phyloP scores from a whole-genome alignment of 2,797 vertebrate species.

The Caiman crocodilus region DNA sequence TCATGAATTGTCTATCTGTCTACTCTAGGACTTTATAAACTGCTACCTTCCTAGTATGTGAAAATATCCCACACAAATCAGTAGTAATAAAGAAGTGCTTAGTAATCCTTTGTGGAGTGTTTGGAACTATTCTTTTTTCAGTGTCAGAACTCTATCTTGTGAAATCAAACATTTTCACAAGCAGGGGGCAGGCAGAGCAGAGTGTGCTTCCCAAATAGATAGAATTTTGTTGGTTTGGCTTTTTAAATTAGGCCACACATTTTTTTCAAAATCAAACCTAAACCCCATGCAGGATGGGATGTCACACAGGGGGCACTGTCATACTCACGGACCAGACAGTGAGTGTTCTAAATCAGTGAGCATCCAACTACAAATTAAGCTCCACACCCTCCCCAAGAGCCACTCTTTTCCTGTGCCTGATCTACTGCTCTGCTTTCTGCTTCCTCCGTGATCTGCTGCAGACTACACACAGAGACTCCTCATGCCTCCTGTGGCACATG shows the following conservation, averaged over 20 bases:
- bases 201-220: too few relatives aligned
- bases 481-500: too few relatives aligned
- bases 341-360: background rate
- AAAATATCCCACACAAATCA: background rate
- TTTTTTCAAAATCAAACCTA: background rate
- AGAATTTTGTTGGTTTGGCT: background rate
- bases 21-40: background rate
- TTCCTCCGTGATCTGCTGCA: too few relatives aligned
- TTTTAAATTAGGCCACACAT: background rate
- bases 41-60: background rate
- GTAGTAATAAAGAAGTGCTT: background rate
- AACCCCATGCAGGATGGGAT: background rate
- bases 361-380: too few relatives aligned
- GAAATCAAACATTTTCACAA: background rate
- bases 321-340: background rate
- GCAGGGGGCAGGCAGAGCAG: background rate
- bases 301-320: rapidly evolving
- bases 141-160: background rate
- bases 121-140: background rate
- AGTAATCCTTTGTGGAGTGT: background rate
- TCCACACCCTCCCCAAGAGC: too few relatives aligned
- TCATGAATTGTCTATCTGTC: background rate
- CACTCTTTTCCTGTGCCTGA: too few relatives aligned
- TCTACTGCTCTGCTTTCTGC: too few relatives aligned
- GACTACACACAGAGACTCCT: too few relatives aligned